Percentiles rank a stretch among this genome's conserved stretches.
phyloP scores from a whole-genome alignment of 2,797 vertebrate species.

The Tangara arthus region DNA sequence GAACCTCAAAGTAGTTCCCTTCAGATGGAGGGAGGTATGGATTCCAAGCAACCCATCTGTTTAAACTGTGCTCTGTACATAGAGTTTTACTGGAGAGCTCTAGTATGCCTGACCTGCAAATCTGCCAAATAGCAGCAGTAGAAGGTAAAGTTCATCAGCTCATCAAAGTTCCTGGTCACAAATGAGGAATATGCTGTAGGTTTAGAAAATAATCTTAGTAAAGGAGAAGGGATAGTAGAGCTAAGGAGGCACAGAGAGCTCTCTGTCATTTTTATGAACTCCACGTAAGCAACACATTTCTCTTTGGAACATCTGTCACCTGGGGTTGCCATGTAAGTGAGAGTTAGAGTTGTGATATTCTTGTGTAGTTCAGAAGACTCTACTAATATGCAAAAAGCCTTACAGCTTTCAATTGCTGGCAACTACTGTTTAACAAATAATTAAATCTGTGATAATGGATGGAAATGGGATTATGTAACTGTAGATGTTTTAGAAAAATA shows the following conservation, averaged over 20 bases:
- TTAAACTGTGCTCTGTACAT: slow-evolving; percentile 64
- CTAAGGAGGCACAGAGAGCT: slow-evolving; percentile 21
- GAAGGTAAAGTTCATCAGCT: slow-evolving; percentile 1
- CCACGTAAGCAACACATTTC: slow-evolving; percentile 55
- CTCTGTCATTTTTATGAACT: slow-evolving; percentile 43
- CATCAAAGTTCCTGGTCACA: slow-evolving; percentile 37
- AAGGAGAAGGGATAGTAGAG: slow-evolving; percentile 38
- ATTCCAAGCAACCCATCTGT: slow-evolving; percentile 74
- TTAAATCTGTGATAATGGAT: slow-evolving; percentile 80
- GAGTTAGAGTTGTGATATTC: slow-evolving; percentile 67
- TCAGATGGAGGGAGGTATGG: slow-evolving; percentile 62
- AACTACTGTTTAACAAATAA: slow-evolving; percentile 79
- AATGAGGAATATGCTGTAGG: slow-evolving; percentile 37
- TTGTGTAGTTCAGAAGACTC: slow-evolving; percentile 75
- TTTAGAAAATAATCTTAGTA: slow-evolving; percentile 6
- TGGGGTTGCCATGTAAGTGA: slow-evolving; percentile 75
- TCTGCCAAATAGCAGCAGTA: slow-evolving; percentile 37
- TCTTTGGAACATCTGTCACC: slow-evolving; percentile 59
- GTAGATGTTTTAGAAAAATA: slow-evolving; percentile 78
- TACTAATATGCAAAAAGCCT: slow-evolving; percentile 78
- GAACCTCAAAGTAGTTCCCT: slow-evolving; percentile 77
- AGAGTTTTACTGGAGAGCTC: slow-evolving; percentile 63
- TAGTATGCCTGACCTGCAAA: slow-evolving; percentile 5
- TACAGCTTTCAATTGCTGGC: slow-evolving; percentile 76
- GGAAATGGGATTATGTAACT: slow-evolving; percentile 78